Base-by-base conservation (phyloP, 2,888 invertebrate genomes). In the Mimumesa dahlbomi region DNA sequence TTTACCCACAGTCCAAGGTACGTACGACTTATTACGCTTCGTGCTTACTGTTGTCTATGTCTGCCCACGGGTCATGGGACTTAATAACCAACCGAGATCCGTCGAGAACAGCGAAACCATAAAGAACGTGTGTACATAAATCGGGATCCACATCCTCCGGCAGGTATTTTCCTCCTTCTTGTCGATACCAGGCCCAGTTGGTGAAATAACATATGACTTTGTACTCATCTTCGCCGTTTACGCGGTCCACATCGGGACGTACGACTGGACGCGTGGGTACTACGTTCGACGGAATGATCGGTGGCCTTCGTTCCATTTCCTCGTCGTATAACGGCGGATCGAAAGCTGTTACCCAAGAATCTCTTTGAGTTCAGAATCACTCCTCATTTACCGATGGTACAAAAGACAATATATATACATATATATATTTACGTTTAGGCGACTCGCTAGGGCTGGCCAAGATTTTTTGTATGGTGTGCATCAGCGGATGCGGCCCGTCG, bases 181-280 rank as follows among this genome's bases (percentile, higher is more conserved):
- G 95, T 75, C 96, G 93, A 89, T 97, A 97, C 96, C 96, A 97
- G 21, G 97, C 96, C 97, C 97, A 97, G 85, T 97, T 97, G 0
- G 97, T 97, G 87, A 96, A 97, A 86, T 97, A 97, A 84, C 97
- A 97, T 2, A 97, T 94, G 0, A 97, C 94, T 90, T 96, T 97
- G 83, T 92, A 96, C 21, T 91, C 90, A 2, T 88, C 84, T 0
- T 50, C 54, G 9, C 53, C 18, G 22, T 9, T 50, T 4, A 49
- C 21, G 0, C 61, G 63, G 19, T 73, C 63, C 2, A 14, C 25
- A 4, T n/a, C n/a, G n/a, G n/a, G n/a, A n/a, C n/a, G n/a, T n/a
- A n/a, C n/a, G n/a, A n/a, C n/a, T 7, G 79, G 52, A 4, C 58
- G 70, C 36, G 61, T 45, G 36, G 63, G 57, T 0, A 43, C 13